Evolutionary conservation across 1,140 invertebrate species (phyloP).

Genomic region (Aphis gossypii): DNA sequence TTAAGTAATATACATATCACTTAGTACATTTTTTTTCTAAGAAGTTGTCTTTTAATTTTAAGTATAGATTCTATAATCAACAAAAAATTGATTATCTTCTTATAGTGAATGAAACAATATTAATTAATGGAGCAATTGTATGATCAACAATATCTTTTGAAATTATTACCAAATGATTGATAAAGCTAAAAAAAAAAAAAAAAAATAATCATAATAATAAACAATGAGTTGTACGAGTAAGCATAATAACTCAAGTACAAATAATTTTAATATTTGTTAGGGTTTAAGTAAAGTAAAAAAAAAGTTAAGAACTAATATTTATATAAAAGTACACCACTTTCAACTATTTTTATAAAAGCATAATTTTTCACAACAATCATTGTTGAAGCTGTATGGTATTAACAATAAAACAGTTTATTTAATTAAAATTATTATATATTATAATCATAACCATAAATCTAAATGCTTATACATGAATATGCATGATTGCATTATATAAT

Average conservation of each 20-base stretch:
- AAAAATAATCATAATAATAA: not conserved
- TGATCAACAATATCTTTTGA: not conserved
- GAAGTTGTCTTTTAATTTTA: constrained; percentile 20
- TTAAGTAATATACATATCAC: not conserved
- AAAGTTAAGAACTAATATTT: not conserved
- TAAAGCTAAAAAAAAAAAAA: constrained; percentile 15
- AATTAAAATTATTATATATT: constrained; percentile 38
- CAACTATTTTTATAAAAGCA: constrained; percentile 17
- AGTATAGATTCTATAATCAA: constrained; percentile 22
- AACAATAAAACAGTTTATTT: constrained; percentile 24
- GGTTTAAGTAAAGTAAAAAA: not conserved
- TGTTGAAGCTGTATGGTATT: not conserved
- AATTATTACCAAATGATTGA: constrained; percentile 14
- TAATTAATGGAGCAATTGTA: constrained; percentile 37
- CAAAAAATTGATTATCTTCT: constrained; percentile 15
- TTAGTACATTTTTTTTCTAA: not conserved
- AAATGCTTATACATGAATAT: not conserved
- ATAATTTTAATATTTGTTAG: not conserved
- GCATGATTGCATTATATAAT: not conserved
- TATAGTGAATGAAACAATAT: not conserved
- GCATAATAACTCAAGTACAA: not conserved
- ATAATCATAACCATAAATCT: constrained; percentile 25
- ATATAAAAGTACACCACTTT: constrained; percentile 20
- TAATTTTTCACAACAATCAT: not conserved
- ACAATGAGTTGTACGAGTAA: constrained; percentile 22